These are phyloP conservation scores for Microplitis deprimator DNA, from an alignment of 2,888 invertebrate species.

Conservation along the genomic window DNA sequence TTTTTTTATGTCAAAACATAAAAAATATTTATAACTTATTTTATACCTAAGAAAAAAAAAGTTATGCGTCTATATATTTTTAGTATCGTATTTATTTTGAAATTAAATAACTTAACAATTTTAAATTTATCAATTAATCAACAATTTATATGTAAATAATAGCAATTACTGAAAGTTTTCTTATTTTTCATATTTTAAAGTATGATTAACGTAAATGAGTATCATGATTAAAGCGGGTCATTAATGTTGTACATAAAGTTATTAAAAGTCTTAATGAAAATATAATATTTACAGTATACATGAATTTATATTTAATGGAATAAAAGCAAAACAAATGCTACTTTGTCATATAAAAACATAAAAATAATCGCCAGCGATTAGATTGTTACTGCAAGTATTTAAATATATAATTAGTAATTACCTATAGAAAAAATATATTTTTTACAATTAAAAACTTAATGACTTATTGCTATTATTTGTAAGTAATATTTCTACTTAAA, in stretches of 20 bases:
- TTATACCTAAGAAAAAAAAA: background rate
- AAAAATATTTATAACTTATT: background rate
- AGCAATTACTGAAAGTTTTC: background rate
- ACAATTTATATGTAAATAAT: background rate
- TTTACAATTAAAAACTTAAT: background rate
- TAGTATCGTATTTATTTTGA: background rate
- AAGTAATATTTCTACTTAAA: too few relatives aligned
- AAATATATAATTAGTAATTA: background rate
- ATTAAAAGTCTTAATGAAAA: background rate
- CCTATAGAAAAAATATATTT: background rate
- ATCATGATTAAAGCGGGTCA: background rate
- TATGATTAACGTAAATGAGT: background rate
- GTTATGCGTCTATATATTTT: background rate
- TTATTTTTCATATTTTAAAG: background rate
- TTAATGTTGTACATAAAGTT: background rate
- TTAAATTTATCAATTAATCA: background rate
- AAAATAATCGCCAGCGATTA: background rate
- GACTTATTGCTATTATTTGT: too few relatives aligned
- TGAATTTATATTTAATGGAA: background rate
- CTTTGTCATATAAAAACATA: background rate
- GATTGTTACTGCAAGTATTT: background rate
- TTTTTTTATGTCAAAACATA: background rate
- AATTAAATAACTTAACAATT: background rate
- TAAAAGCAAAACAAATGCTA: background rate
- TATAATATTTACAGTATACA: background rate